phyloP scores from a whole-genome alignment of 2,888 invertebrate species.

The Seira ritae region DNA sequence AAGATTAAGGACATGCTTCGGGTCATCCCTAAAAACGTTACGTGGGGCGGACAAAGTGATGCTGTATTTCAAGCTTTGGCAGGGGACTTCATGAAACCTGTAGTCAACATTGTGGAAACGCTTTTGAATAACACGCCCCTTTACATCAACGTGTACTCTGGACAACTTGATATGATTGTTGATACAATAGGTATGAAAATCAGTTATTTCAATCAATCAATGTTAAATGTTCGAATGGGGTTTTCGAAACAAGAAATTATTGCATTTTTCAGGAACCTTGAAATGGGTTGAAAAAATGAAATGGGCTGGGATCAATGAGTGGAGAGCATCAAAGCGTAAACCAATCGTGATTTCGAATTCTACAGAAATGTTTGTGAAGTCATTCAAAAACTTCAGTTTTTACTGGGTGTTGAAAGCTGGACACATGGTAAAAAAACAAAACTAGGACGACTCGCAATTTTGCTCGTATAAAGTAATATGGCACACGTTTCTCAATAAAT shows the following conservation, averaged over 20 bases:
- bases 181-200: slow-evolving; percentile 83
- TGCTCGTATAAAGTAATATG: background rate
- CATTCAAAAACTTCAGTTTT: slow-evolving; percentile 82
- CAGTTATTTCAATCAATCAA: background rate
- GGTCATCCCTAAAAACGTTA: slow-evolving; percentile 80
- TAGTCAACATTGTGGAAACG: slow-evolving; percentile 81
- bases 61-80: slow-evolving; percentile 80
- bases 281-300: slow-evolving; percentile 85
- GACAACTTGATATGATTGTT: slow-evolving; percentile 90
- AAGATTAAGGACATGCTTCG: slow-evolving; percentile 82
- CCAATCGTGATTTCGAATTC: slow-evolving; percentile 79
- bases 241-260: background rate
- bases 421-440: slow-evolving; percentile 81
- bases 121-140: slow-evolving; percentile 83
- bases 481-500: background rate
- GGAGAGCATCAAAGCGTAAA: slow-evolving; percentile 77
- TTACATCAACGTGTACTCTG: slow-evolving; percentile 84
- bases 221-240: background rate
- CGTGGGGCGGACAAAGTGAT: slow-evolving; percentile 82
- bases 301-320: slow-evolving; percentile 81
- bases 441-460: too few relatives aligned
- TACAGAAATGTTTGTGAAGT: slow-evolving; percentile 85
- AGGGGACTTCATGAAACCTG: slow-evolving; percentile 89
- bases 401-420: slow-evolving; percentile 89
- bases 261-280: slow-evolving; percentile 80